These are phyloP conservation scores for Drosophila siamana DNA, from an alignment of 2,888 invertebrate species.

Conservation along the genomic window DNA sequence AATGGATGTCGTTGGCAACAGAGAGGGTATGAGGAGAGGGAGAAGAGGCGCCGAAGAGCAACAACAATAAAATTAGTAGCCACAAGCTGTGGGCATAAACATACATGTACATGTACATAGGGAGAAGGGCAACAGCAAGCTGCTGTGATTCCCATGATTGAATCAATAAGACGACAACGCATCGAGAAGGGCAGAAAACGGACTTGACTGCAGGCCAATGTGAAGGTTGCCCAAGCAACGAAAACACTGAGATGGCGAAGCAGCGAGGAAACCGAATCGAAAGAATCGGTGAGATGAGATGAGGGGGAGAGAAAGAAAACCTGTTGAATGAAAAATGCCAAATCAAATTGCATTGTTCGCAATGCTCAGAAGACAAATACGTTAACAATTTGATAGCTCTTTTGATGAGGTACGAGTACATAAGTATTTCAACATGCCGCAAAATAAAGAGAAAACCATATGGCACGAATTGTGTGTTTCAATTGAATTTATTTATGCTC, in stretches of 20 bases:
- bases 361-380: constrained; percentile 29
- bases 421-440: constrained; percentile 9
- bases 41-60: neutral
- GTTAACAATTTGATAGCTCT: constrained; percentile 16
- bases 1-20: neutral
- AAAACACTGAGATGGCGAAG: neutral
- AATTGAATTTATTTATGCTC: constrained; percentile 64
- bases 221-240: constrained; percentile 32
- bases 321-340: constrained; percentile 45
- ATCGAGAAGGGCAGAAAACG: constrained; percentile 30
- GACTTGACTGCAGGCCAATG: constrained; percentile 59
- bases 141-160: constrained; percentile 70
- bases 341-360: constrained; percentile 44
- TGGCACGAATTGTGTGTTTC: constrained; percentile 10
- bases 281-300: no score
- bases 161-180: constrained; percentile 62
- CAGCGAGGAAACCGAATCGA: neutral
- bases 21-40: neutral
- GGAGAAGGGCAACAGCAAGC: constrained; percentile 27
- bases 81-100: constrained; percentile 10
- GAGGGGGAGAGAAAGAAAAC: constrained; percentile 31
- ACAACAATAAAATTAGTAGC: constrained; percentile 23
- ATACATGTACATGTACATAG: constrained; percentile 1
- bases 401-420: constrained; percentile 13
- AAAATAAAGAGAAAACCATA: neutral